phyloP scores from a whole-genome alignment of 2,888 invertebrate genomes.

The Atrina japonica region DNA sequence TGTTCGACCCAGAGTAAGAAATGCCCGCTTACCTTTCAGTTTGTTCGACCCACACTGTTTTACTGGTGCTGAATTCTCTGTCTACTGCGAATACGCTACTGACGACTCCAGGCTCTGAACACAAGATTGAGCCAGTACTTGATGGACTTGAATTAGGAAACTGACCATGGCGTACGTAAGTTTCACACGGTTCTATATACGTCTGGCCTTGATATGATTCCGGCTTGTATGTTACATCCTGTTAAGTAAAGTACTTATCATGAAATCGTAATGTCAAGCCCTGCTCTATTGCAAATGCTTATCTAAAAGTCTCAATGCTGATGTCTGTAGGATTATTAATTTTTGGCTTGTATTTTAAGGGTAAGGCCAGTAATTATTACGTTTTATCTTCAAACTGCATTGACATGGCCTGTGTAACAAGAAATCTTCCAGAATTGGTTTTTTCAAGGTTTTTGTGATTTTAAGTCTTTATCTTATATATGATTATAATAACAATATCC shows the following conservation, averaged over 20 bases:
- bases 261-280: not conserved
- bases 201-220: slow-evolving; percentile 48
- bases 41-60: slow-evolving; percentile 73
- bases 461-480: no score
- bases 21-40: slow-evolving; percentile 60
- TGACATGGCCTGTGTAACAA: no score
- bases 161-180: slow-evolving; percentile 51
- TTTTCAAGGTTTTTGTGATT: no score
- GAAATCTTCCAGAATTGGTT: no score
- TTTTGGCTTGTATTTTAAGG: no score
- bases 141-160: slow-evolving; percentile 44
- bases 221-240: slow-evolving; percentile 67
- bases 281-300: not conserved
- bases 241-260: slow-evolving; percentile 14
- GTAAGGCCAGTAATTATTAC: no score
- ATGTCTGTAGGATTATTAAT: not conserved
- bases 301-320: no score
- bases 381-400: no score
- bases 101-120: slow-evolving; percentile 74
- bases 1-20: slow-evolving; percentile 67
- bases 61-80: slow-evolving; percentile 65
- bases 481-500: no score
- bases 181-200: slow-evolving; percentile 62
- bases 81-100: slow-evolving; percentile 72
- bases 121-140: slow-evolving; percentile 60